phyloP scores from a whole-genome alignment of 2,888 invertebrate genomes.

The Lymantria monacha region DNA sequence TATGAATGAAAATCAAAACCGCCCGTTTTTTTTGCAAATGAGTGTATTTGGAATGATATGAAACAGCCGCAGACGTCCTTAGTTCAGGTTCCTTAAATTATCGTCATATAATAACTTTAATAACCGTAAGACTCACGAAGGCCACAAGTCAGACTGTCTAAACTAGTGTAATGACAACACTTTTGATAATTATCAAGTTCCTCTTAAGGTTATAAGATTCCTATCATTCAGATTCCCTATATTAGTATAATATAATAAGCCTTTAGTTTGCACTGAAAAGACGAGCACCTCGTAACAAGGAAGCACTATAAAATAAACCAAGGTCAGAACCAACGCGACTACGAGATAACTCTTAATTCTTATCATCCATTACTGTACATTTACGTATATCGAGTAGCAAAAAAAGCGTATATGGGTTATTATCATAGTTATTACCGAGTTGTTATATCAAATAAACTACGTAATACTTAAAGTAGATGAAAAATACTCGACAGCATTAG shows the following conservation, averaged over 20 bases:
- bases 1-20: no score
- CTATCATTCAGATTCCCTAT: no score
- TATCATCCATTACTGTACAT: conserved; percentile 42
- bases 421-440: conserved; percentile 8
- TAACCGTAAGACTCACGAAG: no score
- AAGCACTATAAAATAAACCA: conserved; percentile 46
- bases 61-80: no score
- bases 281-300: conserved; percentile 40
- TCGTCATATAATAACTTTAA: no score
- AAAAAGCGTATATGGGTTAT: conserved; percentile 16
- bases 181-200: no score
- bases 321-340: conserved; percentile 44
- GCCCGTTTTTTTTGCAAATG: no score
- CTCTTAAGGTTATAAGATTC: no score
- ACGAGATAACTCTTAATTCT: conserved; percentile 57
- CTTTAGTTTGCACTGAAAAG: conserved; percentile 9
- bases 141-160: no score
- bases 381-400: conserved; percentile 28
- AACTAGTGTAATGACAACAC: no score
- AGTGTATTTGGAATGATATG: no score
- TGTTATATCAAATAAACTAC: conserved; percentile 2
- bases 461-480: not conserved
- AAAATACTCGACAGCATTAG: not conserved
- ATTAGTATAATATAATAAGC: not conserved
- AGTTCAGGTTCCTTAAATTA: no score